phyloP scores from a whole-genome alignment of 2,797 vertebrate genomes.

The Pseudochirops cupreus region DNA sequence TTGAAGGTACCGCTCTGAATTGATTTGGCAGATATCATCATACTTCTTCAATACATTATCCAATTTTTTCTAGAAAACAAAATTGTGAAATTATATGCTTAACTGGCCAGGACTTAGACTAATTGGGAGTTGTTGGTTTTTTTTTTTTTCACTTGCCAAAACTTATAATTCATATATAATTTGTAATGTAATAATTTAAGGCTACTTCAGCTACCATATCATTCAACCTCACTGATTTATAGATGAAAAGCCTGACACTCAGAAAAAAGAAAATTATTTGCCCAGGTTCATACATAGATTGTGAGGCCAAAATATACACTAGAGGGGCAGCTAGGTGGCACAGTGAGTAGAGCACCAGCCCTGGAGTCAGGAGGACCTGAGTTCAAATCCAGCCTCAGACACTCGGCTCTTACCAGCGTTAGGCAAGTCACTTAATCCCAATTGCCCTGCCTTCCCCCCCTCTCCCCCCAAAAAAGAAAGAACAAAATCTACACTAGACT shows the following conservation, averaged over 20 bases:
- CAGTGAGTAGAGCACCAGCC: too few relatives aligned
- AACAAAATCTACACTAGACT: not conserved
- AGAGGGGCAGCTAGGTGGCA: not conserved
- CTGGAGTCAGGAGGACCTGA: too few relatives aligned
- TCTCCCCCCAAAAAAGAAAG: too few relatives aligned
- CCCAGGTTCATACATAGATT: constrained; percentile 2
- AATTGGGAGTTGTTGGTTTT: not conserved
- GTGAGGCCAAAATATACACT: not conserved
- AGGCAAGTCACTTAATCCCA: too few relatives aligned
- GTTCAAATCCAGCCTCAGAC: too few relatives aligned
- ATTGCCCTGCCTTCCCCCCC: too few relatives aligned
- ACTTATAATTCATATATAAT: not conserved
- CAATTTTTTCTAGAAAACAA: constrained; percentile 89
- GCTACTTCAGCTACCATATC: not conserved
- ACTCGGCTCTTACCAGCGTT: too few relatives aligned
- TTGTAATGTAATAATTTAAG: not conserved
- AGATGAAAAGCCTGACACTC: not conserved
- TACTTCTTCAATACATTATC: constrained; percentile 91
- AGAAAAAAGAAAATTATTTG: not conserved
- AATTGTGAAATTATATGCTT: constrained; percentile 16
- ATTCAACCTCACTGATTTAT: not conserved
- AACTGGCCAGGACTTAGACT: not conserved
- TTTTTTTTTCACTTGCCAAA: not conserved
- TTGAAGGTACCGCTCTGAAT: constrained; percentile 96
- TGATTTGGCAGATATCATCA: constrained; percentile 92